A percentile compares a stretch with the other conserved stretches of the same genome.
Conservation (phyloP, 2,888 invertebrate species). For the Dynastes maya region DNA sequence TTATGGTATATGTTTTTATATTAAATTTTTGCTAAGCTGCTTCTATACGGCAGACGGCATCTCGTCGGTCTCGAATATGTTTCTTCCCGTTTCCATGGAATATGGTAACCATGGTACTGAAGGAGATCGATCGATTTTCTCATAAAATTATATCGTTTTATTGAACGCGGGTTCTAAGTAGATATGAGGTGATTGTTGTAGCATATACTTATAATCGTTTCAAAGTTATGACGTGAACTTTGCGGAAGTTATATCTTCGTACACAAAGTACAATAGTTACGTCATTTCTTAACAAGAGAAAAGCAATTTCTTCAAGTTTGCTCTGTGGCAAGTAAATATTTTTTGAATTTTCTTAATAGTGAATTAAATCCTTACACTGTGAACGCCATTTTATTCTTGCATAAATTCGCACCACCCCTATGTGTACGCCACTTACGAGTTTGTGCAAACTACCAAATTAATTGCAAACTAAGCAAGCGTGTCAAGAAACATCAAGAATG, state of each 20-base stretch:
- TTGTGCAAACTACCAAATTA: too few species aligned
- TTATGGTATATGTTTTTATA: conserved; percentile 60
- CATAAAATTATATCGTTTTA: conserved; percentile 10
- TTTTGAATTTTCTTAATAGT: too few species aligned
- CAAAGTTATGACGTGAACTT: background rate
- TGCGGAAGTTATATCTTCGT: background rate
- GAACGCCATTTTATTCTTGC: too few species aligned
- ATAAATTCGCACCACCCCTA: too few species aligned
- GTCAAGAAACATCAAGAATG: too few species aligned
- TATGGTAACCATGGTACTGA: background rate
- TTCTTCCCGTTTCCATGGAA: conserved; percentile 15
- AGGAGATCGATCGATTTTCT: conserved; percentile 16
- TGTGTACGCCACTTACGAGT: too few species aligned
- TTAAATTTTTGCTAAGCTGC: conserved; percentile 49
- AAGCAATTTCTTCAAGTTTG: too few species aligned
- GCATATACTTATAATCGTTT: background rate
- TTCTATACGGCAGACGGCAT: background rate
- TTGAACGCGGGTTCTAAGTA: background rate
- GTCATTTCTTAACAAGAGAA: too few species aligned
- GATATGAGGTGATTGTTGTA: background rate
- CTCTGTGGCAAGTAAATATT: too few species aligned
- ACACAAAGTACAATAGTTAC: too few species aligned
- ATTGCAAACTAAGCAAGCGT: too few species aligned
- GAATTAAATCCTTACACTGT: too few species aligned
- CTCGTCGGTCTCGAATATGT: conserved; percentile 23